Percentiles rank a stretch among this genome's conserved stretches.
Evolutionary conservation across 2,888 invertebrate species (phyloP).

Genomic region (Pseudanteris insignis): DNA sequence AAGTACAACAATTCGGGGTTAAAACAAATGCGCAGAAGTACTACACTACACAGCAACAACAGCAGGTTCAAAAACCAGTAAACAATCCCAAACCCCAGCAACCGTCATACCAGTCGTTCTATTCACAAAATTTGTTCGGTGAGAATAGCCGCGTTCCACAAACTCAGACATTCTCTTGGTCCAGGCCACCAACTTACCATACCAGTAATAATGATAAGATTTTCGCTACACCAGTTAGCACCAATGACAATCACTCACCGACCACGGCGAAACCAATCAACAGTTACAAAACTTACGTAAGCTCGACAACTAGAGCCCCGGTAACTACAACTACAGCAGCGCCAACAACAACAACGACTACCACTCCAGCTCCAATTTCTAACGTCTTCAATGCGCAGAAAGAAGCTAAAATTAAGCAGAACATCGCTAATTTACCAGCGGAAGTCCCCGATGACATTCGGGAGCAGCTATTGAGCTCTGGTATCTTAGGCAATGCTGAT

Average conservation of each 20-base stretch:
- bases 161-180: constrained; percentile 55
- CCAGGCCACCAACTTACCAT: constrained; percentile 51
- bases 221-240: constrained; percentile 59
- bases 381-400: constrained; percentile 68
- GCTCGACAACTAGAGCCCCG: constrained; percentile 59
- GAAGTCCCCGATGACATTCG: constrained; percentile 89
- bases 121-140: constrained; percentile 51
- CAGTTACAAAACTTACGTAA: constrained; percentile 9
- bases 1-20: constrained; percentile 15
- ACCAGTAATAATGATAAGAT: constrained; percentile 54
- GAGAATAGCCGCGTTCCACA: constrained; percentile 17
- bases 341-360: constrained; percentile 68
- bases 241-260: constrained; percentile 57
- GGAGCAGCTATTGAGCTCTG: constrained; percentile 83
- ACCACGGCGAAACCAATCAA: constrained; percentile 61
- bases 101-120: constrained; percentile 55
- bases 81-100: constrained; percentile 49
- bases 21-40: constrained; percentile 50
- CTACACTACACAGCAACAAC: constrained; percentile 50
- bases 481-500: constrained; percentile 86
- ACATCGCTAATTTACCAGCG: constrained; percentile 74
- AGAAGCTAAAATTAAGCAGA: constrained; percentile 67
- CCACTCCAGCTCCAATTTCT: constrained; percentile 68
- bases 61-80: constrained; percentile 52
- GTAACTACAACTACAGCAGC: constrained; percentile 64